Conservation (phyloP, 2,113 vertebrate genomes). For the Leptobrachium leishanense region DNA sequence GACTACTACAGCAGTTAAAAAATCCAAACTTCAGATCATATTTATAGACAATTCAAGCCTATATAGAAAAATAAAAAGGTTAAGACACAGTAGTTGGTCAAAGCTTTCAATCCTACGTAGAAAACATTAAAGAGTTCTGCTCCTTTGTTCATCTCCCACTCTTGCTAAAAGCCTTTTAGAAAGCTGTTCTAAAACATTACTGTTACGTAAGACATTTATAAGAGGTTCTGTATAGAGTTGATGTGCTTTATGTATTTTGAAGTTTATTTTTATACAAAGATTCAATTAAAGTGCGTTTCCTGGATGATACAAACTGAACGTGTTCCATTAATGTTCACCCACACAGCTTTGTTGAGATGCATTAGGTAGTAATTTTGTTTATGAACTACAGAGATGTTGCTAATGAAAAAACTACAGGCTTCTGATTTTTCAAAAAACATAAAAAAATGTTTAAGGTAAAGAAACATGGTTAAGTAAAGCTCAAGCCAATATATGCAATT, state of each 20-base stretch:
- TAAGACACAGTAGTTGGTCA: background rate
- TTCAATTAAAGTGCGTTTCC: constrained; percentile 32
- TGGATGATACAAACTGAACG: constrained; percentile 3
- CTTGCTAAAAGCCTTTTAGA: constrained; percentile 24
- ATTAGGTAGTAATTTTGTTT: constrained; percentile 29
- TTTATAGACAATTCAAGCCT: background rate
- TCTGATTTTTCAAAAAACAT: background rate
- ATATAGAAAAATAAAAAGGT: background rate
- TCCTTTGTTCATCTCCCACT: background rate
- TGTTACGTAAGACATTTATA: constrained; percentile 2
- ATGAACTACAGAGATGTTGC: constrained; percentile 3
- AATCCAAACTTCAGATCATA: background rate
- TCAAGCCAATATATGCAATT: too few relatives aligned
- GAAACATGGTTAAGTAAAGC: too few relatives aligned
- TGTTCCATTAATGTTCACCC: constrained; percentile 22
- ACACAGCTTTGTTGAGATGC: background rate
- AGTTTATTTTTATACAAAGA: constrained; percentile 39
- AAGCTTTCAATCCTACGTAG: background rate
- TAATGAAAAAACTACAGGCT: constrained; percentile 11
- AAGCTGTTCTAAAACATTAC: constrained; percentile 13
- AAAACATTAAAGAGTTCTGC: background rate
- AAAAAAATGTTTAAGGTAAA: background rate
- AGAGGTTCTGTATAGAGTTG: background rate
- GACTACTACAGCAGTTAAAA: too few relatives aligned
- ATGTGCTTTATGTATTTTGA: background rate